Conservation (phyloP, 2,888 invertebrate species). For the Hirudinaria manillensis region DNA sequence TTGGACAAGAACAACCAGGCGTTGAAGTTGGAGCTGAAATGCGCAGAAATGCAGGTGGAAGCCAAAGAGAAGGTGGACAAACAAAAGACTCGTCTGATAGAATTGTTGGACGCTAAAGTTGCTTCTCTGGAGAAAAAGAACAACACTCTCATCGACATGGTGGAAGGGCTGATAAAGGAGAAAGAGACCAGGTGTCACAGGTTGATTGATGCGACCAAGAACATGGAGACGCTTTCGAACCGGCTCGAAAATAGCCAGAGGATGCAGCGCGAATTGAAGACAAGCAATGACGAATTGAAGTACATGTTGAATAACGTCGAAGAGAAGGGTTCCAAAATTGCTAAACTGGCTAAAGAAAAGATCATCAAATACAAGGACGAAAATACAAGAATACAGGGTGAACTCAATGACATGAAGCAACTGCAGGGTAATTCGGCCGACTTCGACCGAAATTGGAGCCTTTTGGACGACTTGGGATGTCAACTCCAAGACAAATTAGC, state of each 20-base stretch:
- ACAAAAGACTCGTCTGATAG: conserved; percentile 36
- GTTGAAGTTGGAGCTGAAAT: conserved; percentile 34
- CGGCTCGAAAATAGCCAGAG: conserved; percentile 27
- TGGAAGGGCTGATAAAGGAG: conserved; percentile 31
- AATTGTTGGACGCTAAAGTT: conserved; percentile 36
- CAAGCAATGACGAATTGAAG: conserved; percentile 34
- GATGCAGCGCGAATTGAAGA: conserved; percentile 28
- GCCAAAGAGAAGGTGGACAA: conserved; percentile 33
- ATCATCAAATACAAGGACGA: conserved; percentile 36
- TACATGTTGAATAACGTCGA: conserved; percentile 37
- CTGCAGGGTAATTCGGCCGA: neutral
- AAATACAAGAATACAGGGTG: conserved; percentile 32
- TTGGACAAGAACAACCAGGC: conserved; percentile 34
- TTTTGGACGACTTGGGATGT: conserved; percentile 13
- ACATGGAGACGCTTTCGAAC: conserved; percentile 30
- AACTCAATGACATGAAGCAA: conserved; percentile 29
- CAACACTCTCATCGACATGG: conserved; percentile 29
- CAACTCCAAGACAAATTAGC: conserved; percentile 22
- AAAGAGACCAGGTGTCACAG: conserved; percentile 31
- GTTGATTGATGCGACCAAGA: conserved; percentile 32
- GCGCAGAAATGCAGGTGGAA: conserved; percentile 31
- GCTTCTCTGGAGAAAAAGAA: conserved; percentile 29
- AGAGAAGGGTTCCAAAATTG: conserved; percentile 36
- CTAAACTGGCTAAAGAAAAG: conserved; percentile 39
- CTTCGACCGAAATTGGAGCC: conserved; percentile 21